A percentile compares a stretch with the other conserved stretches of the same genome.
phyloP scores from a whole-genome alignment of 2,888 invertebrate species.

The Acanthosepion pharaonis region DNA sequence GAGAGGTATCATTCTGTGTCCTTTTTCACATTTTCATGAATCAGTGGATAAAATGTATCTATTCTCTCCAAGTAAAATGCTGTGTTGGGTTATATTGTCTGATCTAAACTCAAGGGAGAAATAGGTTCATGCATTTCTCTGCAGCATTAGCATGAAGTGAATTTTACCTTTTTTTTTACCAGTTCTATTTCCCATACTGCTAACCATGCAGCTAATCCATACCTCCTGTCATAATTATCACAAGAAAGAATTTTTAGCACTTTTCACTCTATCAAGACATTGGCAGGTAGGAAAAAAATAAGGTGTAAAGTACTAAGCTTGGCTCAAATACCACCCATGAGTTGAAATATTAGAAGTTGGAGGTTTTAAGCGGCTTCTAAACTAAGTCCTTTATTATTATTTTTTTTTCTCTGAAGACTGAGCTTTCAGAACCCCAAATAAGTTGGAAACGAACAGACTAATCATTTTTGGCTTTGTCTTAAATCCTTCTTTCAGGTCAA shows the following conservation, averaged over 20 bases:
- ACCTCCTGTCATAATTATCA: neutral
- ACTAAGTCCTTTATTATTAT: neutral
- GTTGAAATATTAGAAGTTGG: slow-evolving; percentile 17
- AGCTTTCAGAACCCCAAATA: neutral
- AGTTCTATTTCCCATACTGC: neutral
- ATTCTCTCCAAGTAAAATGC: no score
- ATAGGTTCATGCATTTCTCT: no score
- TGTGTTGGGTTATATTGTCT: no score
- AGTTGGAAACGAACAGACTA: no score
- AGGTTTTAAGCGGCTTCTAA: neutral
- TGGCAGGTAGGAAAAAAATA: neutral
- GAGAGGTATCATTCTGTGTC: no score
- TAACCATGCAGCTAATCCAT: neutral
- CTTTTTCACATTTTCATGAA: no score
- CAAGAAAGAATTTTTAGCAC: neutral
- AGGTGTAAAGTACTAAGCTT: neutral
- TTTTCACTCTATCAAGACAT: neutral
- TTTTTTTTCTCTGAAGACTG: neutral
- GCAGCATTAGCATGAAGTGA: no score
- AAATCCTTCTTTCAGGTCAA: neutral
- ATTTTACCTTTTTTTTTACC: neutral
- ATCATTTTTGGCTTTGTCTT: neutral
- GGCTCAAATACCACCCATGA: neutral
- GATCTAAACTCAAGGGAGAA: no score
- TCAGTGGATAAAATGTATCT: no score